Percentiles rank a stretch among this genome's conserved stretches.
These are phyloP conservation scores for Chlorodrepanis virens DNA, from an alignment of 2,113 vertebrate species.

Conservation along the genomic window DNA sequence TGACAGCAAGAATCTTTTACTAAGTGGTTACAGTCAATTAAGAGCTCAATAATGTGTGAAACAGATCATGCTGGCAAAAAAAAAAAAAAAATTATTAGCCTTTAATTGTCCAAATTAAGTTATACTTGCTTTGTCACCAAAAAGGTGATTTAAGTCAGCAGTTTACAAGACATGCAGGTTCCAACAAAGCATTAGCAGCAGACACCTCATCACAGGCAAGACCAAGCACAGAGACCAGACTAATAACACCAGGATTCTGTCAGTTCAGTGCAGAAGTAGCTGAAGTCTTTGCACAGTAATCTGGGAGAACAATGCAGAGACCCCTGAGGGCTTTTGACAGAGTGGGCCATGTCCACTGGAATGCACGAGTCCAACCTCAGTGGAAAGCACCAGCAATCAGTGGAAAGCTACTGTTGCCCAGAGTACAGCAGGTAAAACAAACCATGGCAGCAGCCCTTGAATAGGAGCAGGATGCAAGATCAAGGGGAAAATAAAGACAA, in stretches of 20 bases:
- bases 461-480: not conserved
- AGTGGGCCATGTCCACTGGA: not conserved
- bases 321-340: not conserved
- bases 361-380: not conserved
- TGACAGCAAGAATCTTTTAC: not conserved
- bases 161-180: not conserved
- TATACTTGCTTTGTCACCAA: not conserved
- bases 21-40: constrained; percentile 22
- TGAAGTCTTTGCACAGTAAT: not conserved
- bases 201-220: not conserved
- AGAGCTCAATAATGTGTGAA: constrained; percentile 8
- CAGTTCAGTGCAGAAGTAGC: not conserved
- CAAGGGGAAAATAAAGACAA: not conserved
- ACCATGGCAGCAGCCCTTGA: not conserved
- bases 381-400: not conserved
- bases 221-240: not conserved
- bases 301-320: not conserved
- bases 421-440: not conserved
- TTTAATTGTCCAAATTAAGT: not conserved
- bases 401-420: not conserved
- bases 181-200: not conserved
- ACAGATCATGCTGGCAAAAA: not conserved
- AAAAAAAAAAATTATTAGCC: not conserved
- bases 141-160: not conserved
- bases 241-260: not conserved